Percentiles rank a stretch among this genome's conserved stretches.
These are phyloP conservation scores for Zaprionus taronus DNA, from an alignment of 1,140 invertebrate genomes.

Conservation along the genomic window DNA sequence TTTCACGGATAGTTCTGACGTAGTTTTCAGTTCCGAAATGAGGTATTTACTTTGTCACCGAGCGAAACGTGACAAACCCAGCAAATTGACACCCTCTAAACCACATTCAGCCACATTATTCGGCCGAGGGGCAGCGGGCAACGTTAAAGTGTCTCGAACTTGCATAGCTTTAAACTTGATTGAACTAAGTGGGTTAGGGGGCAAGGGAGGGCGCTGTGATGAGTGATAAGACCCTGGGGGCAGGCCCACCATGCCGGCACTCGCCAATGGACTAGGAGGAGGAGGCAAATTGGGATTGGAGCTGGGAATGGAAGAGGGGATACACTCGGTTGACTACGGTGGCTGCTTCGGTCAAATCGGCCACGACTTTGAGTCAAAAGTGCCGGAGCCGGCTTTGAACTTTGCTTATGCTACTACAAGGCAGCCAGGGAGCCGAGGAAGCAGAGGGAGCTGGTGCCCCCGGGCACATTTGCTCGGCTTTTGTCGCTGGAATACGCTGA, in stretches of 20 bases:
- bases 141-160: slow-evolving; percentile 52
- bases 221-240: slow-evolving; percentile 60
- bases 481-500: slow-evolving; percentile 26
- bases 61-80: slow-evolving; percentile 65
- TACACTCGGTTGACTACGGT: background rate
- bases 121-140: slow-evolving; percentile 44
- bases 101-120: slow-evolving; percentile 65
- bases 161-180: slow-evolving; percentile 64
- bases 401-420: slow-evolving; percentile 34
- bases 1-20: slow-evolving; percentile 26
- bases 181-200: slow-evolving; percentile 31
- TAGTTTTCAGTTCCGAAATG: slow-evolving; percentile 47
- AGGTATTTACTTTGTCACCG: slow-evolving; percentile 56
- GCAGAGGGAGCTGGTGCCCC: background rate
- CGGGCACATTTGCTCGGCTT: slow-evolving; percentile 21
- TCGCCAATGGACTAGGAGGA: too few species aligned
- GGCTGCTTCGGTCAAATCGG: slow-evolving; percentile 65
- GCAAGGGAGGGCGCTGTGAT: slow-evolving; percentile 35
- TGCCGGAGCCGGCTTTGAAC: slow-evolving; percentile 69
- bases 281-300: slow-evolving; percentile 8
- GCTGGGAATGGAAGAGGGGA: background rate
- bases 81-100: slow-evolving; percentile 70
- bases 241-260: slow-evolving; percentile 8
- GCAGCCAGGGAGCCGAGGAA: too few species aligned
- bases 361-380: slow-evolving; percentile 77